Evolutionary conservation across 2,113 vertebrate species (phyloP), one percentile per base, ranked within the genome.

Genomic region (Nycticebus coucang): DNA sequence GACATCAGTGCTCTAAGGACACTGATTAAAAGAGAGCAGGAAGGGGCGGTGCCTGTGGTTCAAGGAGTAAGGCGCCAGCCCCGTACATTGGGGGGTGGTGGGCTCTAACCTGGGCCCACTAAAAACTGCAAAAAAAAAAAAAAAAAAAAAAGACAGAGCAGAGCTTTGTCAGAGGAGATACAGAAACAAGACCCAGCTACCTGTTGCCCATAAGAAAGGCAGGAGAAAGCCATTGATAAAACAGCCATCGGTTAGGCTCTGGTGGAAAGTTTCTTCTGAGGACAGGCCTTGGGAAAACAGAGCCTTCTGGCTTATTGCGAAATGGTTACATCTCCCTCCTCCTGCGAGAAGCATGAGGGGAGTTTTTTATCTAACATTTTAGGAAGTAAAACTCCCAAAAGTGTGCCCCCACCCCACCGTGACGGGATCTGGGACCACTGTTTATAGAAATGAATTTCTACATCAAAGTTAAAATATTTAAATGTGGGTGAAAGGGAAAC

Each of bases 381-480:
- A 7, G 75, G 30, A 77, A 9, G 53, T 21, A 78, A 78, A 78
- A 78, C 17, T 78, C 45, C 55, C 21, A 7, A 75, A 86, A 53
- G 62, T 64, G 66, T 1, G 19, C 9, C 66, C 33, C 15, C 37
- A 2, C 45, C 45, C 45, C 45, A 41, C 41, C 28, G 19, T 33
- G 53, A 66, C 0, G 68, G 37, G 7, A 10, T 68, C 26, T 85
- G 10, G 14, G 69, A 37, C 28, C 33, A 93, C 8, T 92, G 92
- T 95, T 77, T 74, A 57, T 92, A 24, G 79, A 77, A 79, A 62
- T 74, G 41, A 68, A 71, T 95, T 75, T 95, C 74, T 75, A 92
- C 86, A 74, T 5, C 69, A 41, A 85, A 87, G 71, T 75, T 91
- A 59, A 91, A 87, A 87, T 64, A 89, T 72, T 88, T 94, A 59